These are phyloP conservation scores for Trichonephila clavata DNA, from an alignment of 1,140 invertebrate species.

Conservation along the genomic window DNA sequence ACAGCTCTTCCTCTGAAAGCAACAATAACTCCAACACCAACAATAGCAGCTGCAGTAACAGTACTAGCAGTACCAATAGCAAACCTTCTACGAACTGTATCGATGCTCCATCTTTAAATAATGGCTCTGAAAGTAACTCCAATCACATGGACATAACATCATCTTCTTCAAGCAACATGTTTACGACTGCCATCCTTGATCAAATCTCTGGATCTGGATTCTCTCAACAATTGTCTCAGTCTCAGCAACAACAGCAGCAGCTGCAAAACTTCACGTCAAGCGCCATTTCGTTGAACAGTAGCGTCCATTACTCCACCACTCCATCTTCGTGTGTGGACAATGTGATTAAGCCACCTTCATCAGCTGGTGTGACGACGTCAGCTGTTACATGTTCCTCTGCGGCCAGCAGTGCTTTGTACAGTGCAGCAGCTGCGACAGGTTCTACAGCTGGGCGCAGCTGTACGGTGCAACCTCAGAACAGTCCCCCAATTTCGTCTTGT, in stretches of 20 bases:
- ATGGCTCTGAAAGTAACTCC: constrained; percentile 12
- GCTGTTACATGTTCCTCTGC: constrained; percentile 68
- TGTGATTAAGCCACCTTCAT: constrained; percentile 74
- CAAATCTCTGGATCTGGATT: constrained; percentile 65
- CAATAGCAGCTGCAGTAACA: constrained; percentile 52
- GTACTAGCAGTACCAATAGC: constrained; percentile 4
- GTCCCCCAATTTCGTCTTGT: constrained; percentile 53
- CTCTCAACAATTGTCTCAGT: constrained; percentile 69
- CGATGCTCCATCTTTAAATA: constrained; percentile 30
- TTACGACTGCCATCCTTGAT: constrained; percentile 72
- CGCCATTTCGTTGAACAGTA: constrained; percentile 79
- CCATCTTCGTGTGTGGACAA: constrained; percentile 71
- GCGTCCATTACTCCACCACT: constrained; percentile 62
- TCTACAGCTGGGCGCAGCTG: constrained; percentile 31
- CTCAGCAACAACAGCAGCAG: constrained; percentile 74
- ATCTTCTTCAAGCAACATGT: constrained; percentile 56
- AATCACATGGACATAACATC: constrained; percentile 42
- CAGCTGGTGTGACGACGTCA: constrained; percentile 25
- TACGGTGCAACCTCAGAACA: constrained; percentile 50
- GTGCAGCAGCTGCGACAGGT: constrained; percentile 73
- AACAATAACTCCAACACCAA: constrained; percentile 1
- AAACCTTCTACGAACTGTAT: constrained; percentile 62
- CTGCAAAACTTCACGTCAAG: constrained; percentile 69
- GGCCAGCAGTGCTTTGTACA: constrained; percentile 61
- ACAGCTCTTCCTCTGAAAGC: constrained; percentile 53